Evolutionary conservation across 64 coral and sea anemone genomes (phyloP).

Genomic region (Orbicella faveolata): DNA sequence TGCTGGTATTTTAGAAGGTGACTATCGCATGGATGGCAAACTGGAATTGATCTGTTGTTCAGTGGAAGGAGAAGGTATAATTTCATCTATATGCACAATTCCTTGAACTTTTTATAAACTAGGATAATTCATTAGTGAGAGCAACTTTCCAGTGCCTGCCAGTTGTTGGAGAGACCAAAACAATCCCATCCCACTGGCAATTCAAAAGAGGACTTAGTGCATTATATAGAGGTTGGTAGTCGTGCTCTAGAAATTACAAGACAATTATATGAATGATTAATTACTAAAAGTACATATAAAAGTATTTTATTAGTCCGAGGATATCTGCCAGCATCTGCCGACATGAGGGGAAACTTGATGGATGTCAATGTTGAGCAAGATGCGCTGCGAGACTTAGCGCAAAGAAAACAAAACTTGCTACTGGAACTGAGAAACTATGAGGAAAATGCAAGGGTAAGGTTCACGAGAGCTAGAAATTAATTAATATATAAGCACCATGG

Average conservation of each 20-base stretch:
- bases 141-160: too few relatives aligned
- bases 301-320: constrained; percentile 79
- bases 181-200: too few relatives aligned
- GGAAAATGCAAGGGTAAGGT: constrained; percentile 88
- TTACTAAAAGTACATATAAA: too few relatives aligned
- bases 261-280: too few relatives aligned
- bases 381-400: constrained; percentile 84
- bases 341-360: constrained; percentile 94
- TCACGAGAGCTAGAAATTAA: too few relatives aligned
- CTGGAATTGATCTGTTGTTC: constrained; percentile 94
- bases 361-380: constrained; percentile 88
- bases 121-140: too few relatives aligned
- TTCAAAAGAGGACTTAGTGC: too few relatives aligned
- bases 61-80: constrained; percentile 94
- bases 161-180: too few relatives aligned
- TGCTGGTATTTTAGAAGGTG: constrained; percentile 87
- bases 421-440: constrained; percentile 97
- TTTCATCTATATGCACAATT: background rate
- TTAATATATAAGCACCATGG: too few relatives aligned
- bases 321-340: constrained; percentile 83
- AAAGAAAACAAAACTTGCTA: constrained; percentile 91
- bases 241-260: too few relatives aligned
- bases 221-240: too few relatives aligned
- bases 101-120: too few relatives aligned
- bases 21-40: constrained; percentile 96